Evolutionary conservation across 2,113 vertebrate species (phyloP).

Genomic region (Ascaphus truei): DNA sequence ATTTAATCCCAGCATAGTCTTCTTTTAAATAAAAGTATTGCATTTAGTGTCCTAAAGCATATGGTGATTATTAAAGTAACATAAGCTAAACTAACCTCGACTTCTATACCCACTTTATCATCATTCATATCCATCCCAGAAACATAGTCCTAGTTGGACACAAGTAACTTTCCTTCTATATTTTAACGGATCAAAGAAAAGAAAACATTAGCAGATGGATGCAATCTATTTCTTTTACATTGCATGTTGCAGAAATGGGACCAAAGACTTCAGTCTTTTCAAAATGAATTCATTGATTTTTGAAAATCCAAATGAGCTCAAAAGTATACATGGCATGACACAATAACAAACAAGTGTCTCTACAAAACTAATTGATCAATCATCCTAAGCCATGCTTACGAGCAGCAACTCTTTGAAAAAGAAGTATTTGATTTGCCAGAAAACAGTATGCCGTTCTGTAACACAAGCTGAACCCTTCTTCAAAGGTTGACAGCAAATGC

Average conservation of each 20-base stretch:
- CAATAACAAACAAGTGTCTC: not conserved
- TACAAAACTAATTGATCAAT: not conserved
- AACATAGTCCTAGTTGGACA: no score
- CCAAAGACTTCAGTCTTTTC: not conserved
- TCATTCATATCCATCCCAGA: no score
- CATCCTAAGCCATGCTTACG: not conserved
- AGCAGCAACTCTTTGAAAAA: not conserved
- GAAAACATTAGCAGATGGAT: no score
- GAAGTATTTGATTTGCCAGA: not conserved
- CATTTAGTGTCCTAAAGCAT: slow-evolving; percentile 46
- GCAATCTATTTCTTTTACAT: no score
- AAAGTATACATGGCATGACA: not conserved
- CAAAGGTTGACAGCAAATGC: slow-evolving; percentile 8
- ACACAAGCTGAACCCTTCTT: slow-evolving; percentile 3
- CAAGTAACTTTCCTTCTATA: no score
- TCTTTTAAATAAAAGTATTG: slow-evolving; percentile 40
- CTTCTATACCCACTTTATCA: no score
- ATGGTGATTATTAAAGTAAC: slow-evolving; percentile 41
- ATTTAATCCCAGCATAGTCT: slow-evolving; percentile 48
- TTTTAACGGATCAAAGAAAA: no score
- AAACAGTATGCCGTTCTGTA: not conserved
- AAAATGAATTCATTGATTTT: no score
- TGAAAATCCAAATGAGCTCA: not conserved
- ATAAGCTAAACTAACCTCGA: slow-evolving; percentile 37
- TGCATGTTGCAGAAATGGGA: no score